Conservation (phyloP, 2,113 vertebrate species). For the Psilopogon haemacephalus region DNA sequence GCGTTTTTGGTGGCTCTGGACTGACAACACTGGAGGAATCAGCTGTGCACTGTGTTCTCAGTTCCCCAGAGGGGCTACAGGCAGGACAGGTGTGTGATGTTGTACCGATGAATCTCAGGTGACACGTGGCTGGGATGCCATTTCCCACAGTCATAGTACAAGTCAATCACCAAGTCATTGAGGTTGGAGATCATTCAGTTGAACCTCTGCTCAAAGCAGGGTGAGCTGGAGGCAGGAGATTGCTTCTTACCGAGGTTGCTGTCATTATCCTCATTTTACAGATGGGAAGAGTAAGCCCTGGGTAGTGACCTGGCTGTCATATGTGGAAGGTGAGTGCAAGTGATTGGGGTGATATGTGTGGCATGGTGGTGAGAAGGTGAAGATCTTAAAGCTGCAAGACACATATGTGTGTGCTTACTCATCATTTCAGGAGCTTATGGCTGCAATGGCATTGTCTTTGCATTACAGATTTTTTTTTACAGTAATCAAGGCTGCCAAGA, state of each 20-base stretch:
- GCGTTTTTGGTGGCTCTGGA: not conserved
- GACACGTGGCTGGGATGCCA: fast-evolving
- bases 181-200: not conserved
- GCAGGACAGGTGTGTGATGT: fast-evolving
- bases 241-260: not conserved
- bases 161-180: not conserved
- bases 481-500: not conserved
- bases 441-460: not conserved
- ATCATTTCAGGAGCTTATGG: not conserved
- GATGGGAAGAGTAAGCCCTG: not conserved
- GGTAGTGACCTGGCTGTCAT: not conserved
- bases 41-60: not conserved
- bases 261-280: not conserved
- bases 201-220: not conserved
- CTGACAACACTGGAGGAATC: not conserved
- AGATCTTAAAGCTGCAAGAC: not conserved
- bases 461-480: not conserved
- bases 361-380: not conserved
- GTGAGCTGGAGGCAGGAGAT: not conserved
- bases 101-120: not conserved
- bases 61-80: not conserved
- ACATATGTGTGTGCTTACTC: not conserved
- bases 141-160: not conserved
- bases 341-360: not conserved
- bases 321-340: not conserved